These are phyloP conservation scores for Lampris megalopsis DNA, from an alignment of 2,113 vertebrate species.

Conservation along the genomic window DNA sequence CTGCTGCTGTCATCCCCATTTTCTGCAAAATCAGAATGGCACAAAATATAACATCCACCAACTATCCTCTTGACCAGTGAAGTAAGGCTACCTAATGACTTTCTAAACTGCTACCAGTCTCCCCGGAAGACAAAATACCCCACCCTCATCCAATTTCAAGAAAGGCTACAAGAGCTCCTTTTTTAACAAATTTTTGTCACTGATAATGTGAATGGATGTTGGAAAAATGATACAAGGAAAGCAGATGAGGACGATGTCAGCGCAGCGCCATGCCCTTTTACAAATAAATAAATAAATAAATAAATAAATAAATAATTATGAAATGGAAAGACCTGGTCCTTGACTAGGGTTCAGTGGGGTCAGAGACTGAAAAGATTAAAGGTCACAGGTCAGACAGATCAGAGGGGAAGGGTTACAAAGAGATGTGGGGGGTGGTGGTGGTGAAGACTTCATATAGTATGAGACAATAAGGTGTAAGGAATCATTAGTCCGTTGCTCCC, in stretches of 20 bases:
- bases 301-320: too few relatives aligned
- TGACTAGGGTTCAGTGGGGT: slow-evolving; percentile 13
- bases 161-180: background rate
- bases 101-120: background rate
- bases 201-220: slow-evolving; percentile 4
- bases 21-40: slow-evolving; percentile 79
- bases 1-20: slow-evolving; percentile 94
- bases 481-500: slow-evolving; percentile 60
- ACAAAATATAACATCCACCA: background rate
- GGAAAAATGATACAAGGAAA: slow-evolving; percentile 50
- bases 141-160: background rate
- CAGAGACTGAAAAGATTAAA: slow-evolving; percentile 13
- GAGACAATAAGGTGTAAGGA: slow-evolving; percentile 33
- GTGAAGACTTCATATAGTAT: slow-evolving; percentile 21
- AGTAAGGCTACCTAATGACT: background rate
- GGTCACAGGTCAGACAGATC: slow-evolving; percentile 31
- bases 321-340: slow-evolving; percentile 5
- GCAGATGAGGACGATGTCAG: slow-evolving; percentile 70
- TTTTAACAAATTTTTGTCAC: background rate
- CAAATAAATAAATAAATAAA: slow-evolving; percentile 40
- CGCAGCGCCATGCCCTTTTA: slow-evolving; percentile 71
- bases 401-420: slow-evolving; percentile 27
- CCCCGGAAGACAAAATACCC: background rate
- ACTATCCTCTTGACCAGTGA: background rate
- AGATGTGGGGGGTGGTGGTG: slow-evolving; percentile 15